A percentile compares a stretch with the other conserved stretches of the same genome.
Evolutionary conservation across 1,140 invertebrate species (phyloP).

Genomic region (Solenopsis invicta): DNA sequence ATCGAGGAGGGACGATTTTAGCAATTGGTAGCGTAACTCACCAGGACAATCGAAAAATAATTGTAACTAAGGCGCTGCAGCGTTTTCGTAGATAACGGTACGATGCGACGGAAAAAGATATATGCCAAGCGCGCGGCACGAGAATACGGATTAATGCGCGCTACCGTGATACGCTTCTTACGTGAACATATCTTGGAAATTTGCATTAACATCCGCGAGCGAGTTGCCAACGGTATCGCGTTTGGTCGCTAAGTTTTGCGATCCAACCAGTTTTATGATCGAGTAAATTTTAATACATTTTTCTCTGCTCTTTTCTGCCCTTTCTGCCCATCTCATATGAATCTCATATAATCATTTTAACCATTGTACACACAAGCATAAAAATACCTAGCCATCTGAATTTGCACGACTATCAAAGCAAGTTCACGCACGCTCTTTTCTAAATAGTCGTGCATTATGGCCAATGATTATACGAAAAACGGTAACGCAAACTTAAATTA

Average conservation of each 20-base stretch:
- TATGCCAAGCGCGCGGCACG: background rate
- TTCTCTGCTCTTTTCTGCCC: background rate
- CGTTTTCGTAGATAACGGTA: conserved; percentile 45
- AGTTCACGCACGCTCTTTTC: too few species aligned
- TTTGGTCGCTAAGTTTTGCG: background rate
- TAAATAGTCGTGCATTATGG: too few species aligned
- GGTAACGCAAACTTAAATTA: too few species aligned
- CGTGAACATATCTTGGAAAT: conserved; percentile 15
- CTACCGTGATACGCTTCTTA: conserved; percentile 17
- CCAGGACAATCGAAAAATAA: background rate
- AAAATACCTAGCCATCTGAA: too few species aligned
- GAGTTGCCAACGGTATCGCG: background rate
- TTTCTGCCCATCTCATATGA: background rate
- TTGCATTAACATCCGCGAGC: background rate
- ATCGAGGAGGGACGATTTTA: conserved; percentile 42
- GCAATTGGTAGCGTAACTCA: background rate
- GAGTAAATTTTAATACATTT: background rate
- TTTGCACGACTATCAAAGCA: too few species aligned
- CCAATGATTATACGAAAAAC: too few species aligned
- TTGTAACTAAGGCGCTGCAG: background rate
- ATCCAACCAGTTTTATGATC: background rate
- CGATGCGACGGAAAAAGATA: background rate
- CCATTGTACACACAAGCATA: too few species aligned
- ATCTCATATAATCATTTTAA: background rate
- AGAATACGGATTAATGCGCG: conserved; percentile 20